These are phyloP conservation scores for Punctoribates punctum DNA, from an alignment of 2,888 invertebrate species.

Conservation along the genomic window DNA sequence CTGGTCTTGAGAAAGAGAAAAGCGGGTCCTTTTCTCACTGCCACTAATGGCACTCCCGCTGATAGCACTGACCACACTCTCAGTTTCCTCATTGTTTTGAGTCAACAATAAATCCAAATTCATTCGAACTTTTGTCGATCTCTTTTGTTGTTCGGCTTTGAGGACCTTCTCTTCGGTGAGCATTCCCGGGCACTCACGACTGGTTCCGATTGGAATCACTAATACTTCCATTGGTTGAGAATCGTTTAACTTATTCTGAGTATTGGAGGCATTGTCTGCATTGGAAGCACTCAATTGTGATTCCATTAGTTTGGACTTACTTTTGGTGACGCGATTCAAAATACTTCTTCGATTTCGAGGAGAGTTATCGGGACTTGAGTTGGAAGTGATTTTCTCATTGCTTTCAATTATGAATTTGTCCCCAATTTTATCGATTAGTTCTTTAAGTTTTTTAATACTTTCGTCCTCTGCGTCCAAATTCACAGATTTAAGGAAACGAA, in stretches of 20 bases:
- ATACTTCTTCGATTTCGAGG: slow-evolving; percentile 30
- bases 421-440: slow-evolving; percentile 26
- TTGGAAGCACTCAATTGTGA: background rate
- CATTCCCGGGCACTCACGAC: slow-evolving; percentile 64
- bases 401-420: slow-evolving; percentile 19
- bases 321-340: slow-evolving; percentile 24
- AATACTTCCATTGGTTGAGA: slow-evolving; percentile 58
- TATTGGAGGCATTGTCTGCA: background rate
- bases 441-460: slow-evolving; percentile 5
- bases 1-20: slow-evolving; percentile 75
- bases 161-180: slow-evolving; percentile 65
- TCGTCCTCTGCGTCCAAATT: background rate
- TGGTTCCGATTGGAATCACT: slow-evolving; percentile 64
- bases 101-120: slow-evolving; percentile 46
- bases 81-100: slow-evolving; percentile 47
- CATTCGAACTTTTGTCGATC: slow-evolving; percentile 50
- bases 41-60: slow-evolving; percentile 50
- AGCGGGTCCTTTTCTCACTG: slow-evolving; percentile 59
- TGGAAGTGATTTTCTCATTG: background rate
- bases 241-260: background rate
- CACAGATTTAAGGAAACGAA: slow-evolving; percentile 31
- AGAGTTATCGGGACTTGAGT: background rate
- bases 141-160: slow-evolving; percentile 53
- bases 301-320: background rate
- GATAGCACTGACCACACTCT: slow-evolving; percentile 47